Base-by-base conservation (phyloP, 1,140 invertebrate species). In the Pararge aegeria region DNA sequence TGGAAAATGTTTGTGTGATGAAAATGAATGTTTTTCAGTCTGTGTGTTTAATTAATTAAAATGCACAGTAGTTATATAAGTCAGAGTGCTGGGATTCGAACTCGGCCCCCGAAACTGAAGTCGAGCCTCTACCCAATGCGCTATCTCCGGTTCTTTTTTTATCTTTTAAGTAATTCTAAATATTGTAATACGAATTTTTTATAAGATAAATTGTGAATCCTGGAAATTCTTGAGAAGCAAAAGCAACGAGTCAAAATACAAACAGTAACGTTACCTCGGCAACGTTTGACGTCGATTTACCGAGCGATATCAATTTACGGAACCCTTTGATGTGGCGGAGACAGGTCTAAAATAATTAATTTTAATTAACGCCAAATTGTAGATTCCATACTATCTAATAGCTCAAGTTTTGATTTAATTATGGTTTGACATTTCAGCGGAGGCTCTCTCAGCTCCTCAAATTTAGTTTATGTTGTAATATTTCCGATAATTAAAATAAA, bases 301-400 rank as follows among this genome's bases (percentile, higher is more conserved):
- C 55, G 55, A 56, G 51, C 53, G 40, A 62, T 66, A 68, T 68
- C 63, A 73, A 73, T 66, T 66, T 65, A 64, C 60, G 40, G 61
- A 58, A 34, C 58, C 42, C 64, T 73, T 70, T 73, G 67, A 73
- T 67, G 59, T 55, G 60, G 59, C 34, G 30, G 67, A 67, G 70
- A 69, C 56, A 61, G 55, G 46, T 59, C 46, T 61, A 64, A 57
- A 60, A 72, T 70, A 67, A 73, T 70, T 65, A 70, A 70, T 67
- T 73, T 70, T 73, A 73, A 73, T 73, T 69, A 73, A 55, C 34
- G 34, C 12, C 48, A 61, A 42, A 61, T 61, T 61, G 49, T 42
- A 61, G 52, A 55, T 61, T 48, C 40, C 12, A 34, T n/a, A 38
- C 58, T 38, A 61, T 61, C 37, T 46, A 20, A 46, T 19, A 60